Base-by-base conservation (phyloP, 2,888 invertebrate genomes). In the Heliconius hortense region DNA sequence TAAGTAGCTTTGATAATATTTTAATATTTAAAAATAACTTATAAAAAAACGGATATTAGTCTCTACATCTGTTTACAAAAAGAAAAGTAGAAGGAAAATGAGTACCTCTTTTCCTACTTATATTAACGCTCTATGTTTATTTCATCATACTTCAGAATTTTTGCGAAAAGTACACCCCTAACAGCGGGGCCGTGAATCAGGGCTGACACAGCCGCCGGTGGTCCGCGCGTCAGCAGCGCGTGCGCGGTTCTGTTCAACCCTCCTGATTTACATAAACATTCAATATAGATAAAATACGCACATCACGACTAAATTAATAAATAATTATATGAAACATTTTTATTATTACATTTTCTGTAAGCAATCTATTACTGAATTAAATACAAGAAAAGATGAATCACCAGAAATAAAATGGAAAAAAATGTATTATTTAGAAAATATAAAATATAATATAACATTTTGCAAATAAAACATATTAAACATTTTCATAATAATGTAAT, bases 201-300 rank as follows among this genome's bases (percentile, higher is more conserved):
- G 91, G 92, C 87, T 93, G 93, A 85, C 92, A 90, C 89, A 82
- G 88, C 83, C 82, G 87, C 90, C 85, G 93, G 93, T 94, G 93
- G 93, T 94, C 93, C 86, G 84, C 89, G 84, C 89, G 88, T 94
- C 93, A 80, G 76, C 83, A 85, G 90, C 91, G 92, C 91, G 92
- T 91, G 92, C 89, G 87, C 86, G 83, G 84, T 85, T 82, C 86
- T 83, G 85, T 89, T 87, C 90, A 90, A 86, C 90, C 90, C 88
- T 90, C 86, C 83, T 82, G 79, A 91, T 93, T 92, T 90, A 88
- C 90, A 92, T 92, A 89, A 84, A 83, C 76, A 79, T 80, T 80
- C 77, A 64, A 73, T 76, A 78, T 74, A 78, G 28, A 59, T 72
- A 74, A 59, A 74, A 18, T 60, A 48, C 63, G 43, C 56, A 75